These are phyloP conservation scores for Dasysyrphus tricinctus DNA, from an alignment of 2,888 invertebrate genomes.

Conservation along the genomic window DNA sequence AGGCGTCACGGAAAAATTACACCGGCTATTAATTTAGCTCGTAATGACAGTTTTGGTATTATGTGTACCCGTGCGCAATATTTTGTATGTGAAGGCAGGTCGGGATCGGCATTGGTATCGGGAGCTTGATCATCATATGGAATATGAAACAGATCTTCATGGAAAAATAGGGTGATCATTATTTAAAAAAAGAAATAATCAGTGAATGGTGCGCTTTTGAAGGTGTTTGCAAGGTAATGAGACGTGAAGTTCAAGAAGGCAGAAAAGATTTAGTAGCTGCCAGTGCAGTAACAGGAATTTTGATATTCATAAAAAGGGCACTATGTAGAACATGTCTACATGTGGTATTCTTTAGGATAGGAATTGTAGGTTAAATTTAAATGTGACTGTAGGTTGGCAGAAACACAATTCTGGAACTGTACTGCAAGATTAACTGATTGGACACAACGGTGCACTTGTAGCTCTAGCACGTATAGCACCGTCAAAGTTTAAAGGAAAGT, in stretches of 20 bases:
- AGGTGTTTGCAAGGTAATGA: conserved; percentile 47
- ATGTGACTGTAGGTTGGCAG: no score
- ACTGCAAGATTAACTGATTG: no score
- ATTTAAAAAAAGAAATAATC: neutral
- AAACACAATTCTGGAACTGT: no score
- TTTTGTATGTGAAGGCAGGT: conserved; percentile 58
- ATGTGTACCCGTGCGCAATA: conserved; percentile 40
- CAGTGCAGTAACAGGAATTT: neutral
- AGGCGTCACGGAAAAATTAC: conserved; percentile 72
- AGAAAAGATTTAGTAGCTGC: conserved; percentile 15
- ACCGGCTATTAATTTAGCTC: conserved; percentile 72
- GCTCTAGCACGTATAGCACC: no score
- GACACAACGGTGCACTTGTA: no score
- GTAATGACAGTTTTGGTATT: conserved; percentile 68
- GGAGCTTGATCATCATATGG: neutral
- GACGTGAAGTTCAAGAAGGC: conserved; percentile 31
- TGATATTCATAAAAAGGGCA: neutral
- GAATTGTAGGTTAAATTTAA: neutral
- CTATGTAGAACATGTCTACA: neutral
- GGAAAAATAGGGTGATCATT: conserved; percentile 10
- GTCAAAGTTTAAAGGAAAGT: no score
- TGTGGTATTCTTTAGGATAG: neutral
- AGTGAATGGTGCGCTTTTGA: conserved; percentile 39
- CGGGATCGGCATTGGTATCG: neutral
- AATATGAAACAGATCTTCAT: conserved; percentile 16